Evolutionary conservation across 2,888 invertebrate genomes (phyloP), one percentile per base, ranked within the genome.

Genomic region (Chymomyza amoena): DNA sequence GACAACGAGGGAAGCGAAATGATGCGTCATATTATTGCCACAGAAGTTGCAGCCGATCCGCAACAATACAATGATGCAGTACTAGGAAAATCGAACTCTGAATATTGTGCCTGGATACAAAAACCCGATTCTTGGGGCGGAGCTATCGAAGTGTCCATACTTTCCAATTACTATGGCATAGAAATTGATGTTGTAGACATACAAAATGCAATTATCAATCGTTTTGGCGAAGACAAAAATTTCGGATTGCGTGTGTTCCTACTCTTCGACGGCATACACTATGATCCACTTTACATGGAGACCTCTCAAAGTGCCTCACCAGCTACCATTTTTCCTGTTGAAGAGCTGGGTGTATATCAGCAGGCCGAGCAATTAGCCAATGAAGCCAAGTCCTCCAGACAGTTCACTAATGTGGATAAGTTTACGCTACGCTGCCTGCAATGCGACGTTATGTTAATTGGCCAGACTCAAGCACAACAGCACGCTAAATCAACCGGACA

Each of bases 131-230:
- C 97, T 0, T 99, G 99, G 99, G 98, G 98, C 73, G 99, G 99
- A 74, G 98, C 97, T 69, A 99, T 99, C 79, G 99, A 99, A 93
- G 93, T 98, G 39, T 95, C 98, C 6, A 95, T 99, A 75, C 92
- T 99, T 39, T 96, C 97, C 0, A 94, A 95, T 88, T 96, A 96
- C 91, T 98, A 97, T 91, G 96, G 96, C 20, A 92, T 97, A 66
- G 98, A 99, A 93, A 98, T 99, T 91, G 97, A 95, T 73, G 98
- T 98, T 2, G 96, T 98, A 4, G 97, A 98, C 90, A 97, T 97
- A 62, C 94, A 97, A 79, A 97, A 97, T 91, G 96, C 95, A 56
- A 96, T 97, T 72, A 96, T 98, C 71, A 97, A 97, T 91, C 94
- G 97, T 81, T 97, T 98, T 92, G 98, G 98, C 0, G 98, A 98